Percentiles rank a stretch among this genome's conserved stretches.
Conservation (phyloP, 2,797 vertebrate species). For the Gymnothorax javanicus region DNA sequence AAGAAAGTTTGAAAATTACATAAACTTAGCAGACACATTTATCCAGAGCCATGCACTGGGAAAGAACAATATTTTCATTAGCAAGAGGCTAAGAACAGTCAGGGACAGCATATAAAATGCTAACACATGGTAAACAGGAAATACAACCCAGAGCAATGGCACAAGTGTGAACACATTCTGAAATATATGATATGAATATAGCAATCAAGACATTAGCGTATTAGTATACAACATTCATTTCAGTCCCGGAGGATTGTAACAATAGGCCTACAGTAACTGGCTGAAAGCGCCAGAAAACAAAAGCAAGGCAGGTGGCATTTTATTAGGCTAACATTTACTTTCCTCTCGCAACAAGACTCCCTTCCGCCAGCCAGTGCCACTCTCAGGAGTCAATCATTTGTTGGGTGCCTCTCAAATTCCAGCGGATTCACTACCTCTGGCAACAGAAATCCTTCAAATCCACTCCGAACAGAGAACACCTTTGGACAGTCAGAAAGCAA, state of each 20-base stretch:
- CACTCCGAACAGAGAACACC: neutral
- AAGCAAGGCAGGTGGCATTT: neutral
- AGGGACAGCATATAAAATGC: neutral
- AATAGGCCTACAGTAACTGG: no score
- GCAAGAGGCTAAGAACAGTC: neutral
- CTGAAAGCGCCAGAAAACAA: neutral
- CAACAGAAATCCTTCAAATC: neutral
- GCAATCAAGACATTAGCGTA: neutral
- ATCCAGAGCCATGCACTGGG: neutral
- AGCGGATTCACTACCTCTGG: neutral
- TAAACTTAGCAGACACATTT: neutral
- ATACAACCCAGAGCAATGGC: neutral
- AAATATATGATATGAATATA: neutral
- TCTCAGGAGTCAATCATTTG: neutral
- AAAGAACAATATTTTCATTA: neutral
- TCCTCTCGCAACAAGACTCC: constrained; percentile 4
- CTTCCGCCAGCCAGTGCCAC: neutral
- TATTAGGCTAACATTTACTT: neutral
- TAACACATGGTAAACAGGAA: neutral
- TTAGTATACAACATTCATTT: neutral
- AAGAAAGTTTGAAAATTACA: neutral
- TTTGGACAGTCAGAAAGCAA: neutral
- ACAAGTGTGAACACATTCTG: neutral
- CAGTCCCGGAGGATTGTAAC: no score
- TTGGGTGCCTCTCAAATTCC: neutral